Percentiles rank a stretch among this genome's conserved stretches.
phyloP scores from a whole-genome alignment of 1,140 invertebrate species.

The Trinorchestia longiramus region DNA sequence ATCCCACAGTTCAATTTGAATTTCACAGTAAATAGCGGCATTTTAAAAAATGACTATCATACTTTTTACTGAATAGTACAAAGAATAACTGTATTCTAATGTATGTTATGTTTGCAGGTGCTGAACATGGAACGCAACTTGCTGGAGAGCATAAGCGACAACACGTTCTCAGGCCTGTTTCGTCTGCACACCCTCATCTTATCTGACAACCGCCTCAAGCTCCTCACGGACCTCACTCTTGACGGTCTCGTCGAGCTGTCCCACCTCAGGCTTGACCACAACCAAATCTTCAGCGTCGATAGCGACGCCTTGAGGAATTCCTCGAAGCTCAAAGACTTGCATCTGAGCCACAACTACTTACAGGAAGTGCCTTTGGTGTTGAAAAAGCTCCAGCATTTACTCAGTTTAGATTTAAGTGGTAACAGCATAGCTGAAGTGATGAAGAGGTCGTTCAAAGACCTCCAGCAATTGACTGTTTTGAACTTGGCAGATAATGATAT shows the following conservation, averaged over 20 bases:
- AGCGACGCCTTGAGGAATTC: conserved; percentile 83
- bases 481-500: conserved; percentile 89
- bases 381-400: conserved; percentile 82
- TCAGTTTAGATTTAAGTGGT: conserved; percentile 88
- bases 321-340: conserved; percentile 85
- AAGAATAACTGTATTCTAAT: not conserved
- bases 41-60: too few relatives aligned
- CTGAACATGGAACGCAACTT: conserved; percentile 83
- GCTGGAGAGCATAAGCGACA: conserved; percentile 79
- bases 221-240: conserved; percentile 79
- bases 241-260: conserved; percentile 80
- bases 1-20: too few relatives aligned
- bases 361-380: conserved; percentile 84
- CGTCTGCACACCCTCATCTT: conserved; percentile 83
- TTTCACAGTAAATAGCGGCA: too few relatives aligned
- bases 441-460: conserved; percentile 81
- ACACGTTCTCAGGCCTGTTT: conserved; percentile 80
- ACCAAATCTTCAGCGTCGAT: conserved; percentile 79
- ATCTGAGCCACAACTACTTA: conserved; percentile 86
- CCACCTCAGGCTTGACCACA: conserved; percentile 82
- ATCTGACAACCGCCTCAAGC: conserved; percentile 79
- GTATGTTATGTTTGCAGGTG: conserved; percentile 67
- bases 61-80: too few relatives aligned
- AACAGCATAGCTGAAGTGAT: conserved; percentile 85
- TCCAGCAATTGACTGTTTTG: conserved; percentile 86